phyloP scores from a whole-genome alignment of 2,888 invertebrate genomes.

The Poecilobothrus nobilitatus region DNA sequence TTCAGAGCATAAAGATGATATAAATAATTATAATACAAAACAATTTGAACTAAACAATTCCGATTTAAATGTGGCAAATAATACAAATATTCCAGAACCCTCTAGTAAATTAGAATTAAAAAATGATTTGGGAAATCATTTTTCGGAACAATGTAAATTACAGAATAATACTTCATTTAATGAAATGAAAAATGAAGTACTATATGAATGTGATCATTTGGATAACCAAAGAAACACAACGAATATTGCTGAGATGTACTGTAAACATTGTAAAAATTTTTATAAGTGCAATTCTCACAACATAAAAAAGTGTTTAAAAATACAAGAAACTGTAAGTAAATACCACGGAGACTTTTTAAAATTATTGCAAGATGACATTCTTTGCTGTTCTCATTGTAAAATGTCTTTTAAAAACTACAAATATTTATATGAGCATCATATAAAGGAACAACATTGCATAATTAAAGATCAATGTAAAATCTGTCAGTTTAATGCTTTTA shows the following conservation, averaged over 20 bases:
- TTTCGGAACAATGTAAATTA: no score
- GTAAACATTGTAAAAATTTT: neutral
- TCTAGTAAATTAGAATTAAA: no score
- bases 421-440: neutral
- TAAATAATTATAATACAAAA: no score
- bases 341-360: neutral
- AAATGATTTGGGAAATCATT: no score
- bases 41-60: no score
- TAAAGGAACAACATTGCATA: neutral
- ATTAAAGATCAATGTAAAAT: neutral
- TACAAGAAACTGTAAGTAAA: neutral
- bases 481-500: neutral
- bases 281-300: neutral
- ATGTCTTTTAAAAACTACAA: neutral
- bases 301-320: neutral
- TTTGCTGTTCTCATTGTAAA: neutral
- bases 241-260: neutral
- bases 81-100: no score
- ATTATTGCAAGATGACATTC: neutral
- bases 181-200: no score
- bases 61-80: no score
- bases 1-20: no score
- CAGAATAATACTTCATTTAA: no score
- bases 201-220: no score
- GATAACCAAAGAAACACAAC: no score